Percentiles rank a stretch among this genome's conserved stretches.
Conservation (phyloP, 2,797 vertebrate species). For the Eulemur albifrons region DNA sequence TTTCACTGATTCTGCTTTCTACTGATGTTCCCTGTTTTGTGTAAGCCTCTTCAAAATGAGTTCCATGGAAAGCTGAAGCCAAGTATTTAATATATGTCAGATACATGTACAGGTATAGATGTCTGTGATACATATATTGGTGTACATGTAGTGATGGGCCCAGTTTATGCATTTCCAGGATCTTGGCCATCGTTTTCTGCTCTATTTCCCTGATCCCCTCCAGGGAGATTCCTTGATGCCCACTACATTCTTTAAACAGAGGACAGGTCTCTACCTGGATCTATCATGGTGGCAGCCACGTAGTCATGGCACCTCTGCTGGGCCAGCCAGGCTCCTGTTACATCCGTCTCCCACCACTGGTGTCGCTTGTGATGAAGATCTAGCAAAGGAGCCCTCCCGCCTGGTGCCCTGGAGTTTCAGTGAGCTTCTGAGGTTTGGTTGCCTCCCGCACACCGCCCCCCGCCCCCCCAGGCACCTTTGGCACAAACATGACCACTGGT, state of each 20-base stretch:
- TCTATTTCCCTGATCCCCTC: background rate
- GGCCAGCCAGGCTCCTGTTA: background rate
- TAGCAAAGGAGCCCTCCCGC: background rate
- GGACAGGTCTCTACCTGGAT: background rate
- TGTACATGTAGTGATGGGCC: background rate
- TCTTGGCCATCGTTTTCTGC: background rate
- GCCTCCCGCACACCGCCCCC: too few species aligned
- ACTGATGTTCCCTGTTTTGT: background rate
- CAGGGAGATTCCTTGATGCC: background rate
- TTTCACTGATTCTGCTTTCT: background rate
- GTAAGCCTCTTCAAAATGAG: background rate
- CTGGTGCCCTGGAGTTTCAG: background rate
- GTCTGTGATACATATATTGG: background rate
- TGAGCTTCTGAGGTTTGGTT: background rate
- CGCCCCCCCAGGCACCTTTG: too few species aligned
- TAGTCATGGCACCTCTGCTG: background rate
- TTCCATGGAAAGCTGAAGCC: background rate
- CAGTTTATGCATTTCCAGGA: background rate
- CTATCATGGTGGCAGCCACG: background rate
- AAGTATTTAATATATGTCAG: background rate
- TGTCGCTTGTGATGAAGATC: background rate
- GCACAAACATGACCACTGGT: background rate
- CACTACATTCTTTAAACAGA: background rate
- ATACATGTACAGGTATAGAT: background rate
- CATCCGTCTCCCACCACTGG: background rate